Evolutionary conservation across 2,888 invertebrate species (phyloP).

Genomic region (Amiota mariae): DNA sequence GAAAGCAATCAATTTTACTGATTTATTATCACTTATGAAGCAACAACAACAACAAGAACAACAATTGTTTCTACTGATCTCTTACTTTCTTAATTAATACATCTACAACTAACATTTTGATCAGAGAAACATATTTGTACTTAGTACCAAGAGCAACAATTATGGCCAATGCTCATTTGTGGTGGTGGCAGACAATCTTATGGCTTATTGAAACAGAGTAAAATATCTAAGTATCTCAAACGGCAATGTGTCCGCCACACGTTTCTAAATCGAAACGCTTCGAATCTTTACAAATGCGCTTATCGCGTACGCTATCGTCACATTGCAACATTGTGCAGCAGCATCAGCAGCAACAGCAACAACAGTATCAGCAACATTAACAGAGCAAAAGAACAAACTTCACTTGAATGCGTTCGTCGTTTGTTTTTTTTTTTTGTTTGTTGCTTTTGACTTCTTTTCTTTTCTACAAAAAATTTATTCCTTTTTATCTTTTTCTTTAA

Average conservation of each 20-base stretch:
- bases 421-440: too few species aligned
- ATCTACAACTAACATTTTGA: slow-evolving; percentile 3
- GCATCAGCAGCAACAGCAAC: not conserved
- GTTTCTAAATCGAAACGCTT: not conserved
- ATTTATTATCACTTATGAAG: too few species aligned
- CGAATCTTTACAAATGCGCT: slow-evolving; percentile 10
- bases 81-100: not conserved
- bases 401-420: too few species aligned
- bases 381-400: not conserved
- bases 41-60: too few species aligned
- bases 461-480: not conserved
- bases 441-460: too few species aligned
- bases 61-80: not conserved
- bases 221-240: not conserved
- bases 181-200: not conserved
- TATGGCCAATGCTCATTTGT: slow-evolving; percentile 13
- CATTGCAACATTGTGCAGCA: not conserved
- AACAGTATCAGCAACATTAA: not conserved
- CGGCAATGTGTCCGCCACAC: too few species aligned
- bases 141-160: not conserved
- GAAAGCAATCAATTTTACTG: slow-evolving; percentile 2
- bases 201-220: slow-evolving; percentile 16
- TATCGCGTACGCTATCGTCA: not conserved
- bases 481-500: slow-evolving; percentile 47
- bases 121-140: not conserved